Percentiles rank a stretch among this genome's conserved stretches.
These are phyloP conservation scores for Sabatieria punctata DNA, from an alignment of 2,888 invertebrate species.

Conservation along the genomic window DNA sequence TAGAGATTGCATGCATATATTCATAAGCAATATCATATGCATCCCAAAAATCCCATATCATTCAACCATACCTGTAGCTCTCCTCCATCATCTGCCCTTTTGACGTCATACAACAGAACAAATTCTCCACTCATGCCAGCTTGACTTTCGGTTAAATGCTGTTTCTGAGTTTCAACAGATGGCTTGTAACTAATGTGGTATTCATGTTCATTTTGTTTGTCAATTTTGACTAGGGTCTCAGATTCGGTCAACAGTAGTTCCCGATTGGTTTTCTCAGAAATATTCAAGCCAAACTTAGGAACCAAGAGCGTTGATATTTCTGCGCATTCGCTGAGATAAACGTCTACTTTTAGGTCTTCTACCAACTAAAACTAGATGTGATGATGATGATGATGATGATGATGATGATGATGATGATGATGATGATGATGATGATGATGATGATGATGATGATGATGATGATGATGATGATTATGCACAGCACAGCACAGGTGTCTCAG, in stretches of 20 bases:
- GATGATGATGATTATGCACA: no score
- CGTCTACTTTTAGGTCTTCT: constrained; percentile 9
- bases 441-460: no score
- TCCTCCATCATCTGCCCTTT: constrained; percentile 43
- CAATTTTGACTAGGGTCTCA: background rate
- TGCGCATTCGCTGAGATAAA: constrained; percentile 8
- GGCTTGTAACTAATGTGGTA: background rate
- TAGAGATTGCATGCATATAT: no score
- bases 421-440: no score
- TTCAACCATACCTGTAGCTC: constrained; percentile 29
- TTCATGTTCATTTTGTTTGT: background rate
- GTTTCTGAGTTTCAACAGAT: no score
- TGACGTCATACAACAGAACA: constrained; percentile 52
- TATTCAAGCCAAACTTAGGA: constrained; percentile 5
- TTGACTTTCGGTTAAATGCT: no score
- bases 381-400: no score
- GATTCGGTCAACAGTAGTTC: background rate
- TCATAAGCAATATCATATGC: no score
- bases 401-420: no score
- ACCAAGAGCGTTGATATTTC: constrained; percentile 9
- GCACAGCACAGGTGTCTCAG: no score
- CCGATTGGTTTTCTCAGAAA: background rate
- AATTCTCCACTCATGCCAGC: constrained; percentile 44
- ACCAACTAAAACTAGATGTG: no score
- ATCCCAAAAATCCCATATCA: no score